Conservation (phyloP, 2,113 vertebrate species). For the Motacilla alba region DNA sequence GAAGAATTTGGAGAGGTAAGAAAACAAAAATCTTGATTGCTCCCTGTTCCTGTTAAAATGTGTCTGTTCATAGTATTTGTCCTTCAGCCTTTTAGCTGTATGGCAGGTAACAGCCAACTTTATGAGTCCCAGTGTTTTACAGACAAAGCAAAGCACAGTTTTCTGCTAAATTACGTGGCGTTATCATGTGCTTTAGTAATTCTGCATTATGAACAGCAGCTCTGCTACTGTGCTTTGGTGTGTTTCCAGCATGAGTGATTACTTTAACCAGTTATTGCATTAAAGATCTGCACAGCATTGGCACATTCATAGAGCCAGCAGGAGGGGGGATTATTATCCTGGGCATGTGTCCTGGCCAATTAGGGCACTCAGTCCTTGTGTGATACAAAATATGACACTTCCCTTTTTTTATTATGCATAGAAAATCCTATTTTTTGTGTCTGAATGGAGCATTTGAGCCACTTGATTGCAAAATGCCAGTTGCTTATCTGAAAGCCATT, state of each 20-base stretch:
- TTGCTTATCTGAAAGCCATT: slow-evolving; percentile 12
- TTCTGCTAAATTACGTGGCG: slow-evolving; percentile 11
- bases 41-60: not conserved
- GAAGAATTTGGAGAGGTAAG: slow-evolving; percentile 93
- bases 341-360: not conserved
- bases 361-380: not conserved
- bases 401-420: not conserved
- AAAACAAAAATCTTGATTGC: not conserved
- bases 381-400: not conserved
- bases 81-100: not conserved
- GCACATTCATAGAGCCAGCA: not conserved
- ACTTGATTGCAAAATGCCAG: slow-evolving; percentile 1
- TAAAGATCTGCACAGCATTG: not conserved
- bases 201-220: not conserved
- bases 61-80: not conserved
- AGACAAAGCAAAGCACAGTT: not conserved
- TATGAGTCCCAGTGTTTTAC: not conserved
- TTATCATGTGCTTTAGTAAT: slow-evolving; percentile 12
- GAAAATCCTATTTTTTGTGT: not conserved
- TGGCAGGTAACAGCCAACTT: not conserved
- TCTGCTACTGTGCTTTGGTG: not conserved
- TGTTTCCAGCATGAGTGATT: not conserved
- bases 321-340: not conserved
- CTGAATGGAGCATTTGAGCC: not conserved
- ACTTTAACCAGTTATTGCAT: slow-evolving; percentile 6